Evolutionary conservation across 1,140 invertebrate genomes (phyloP).

Genomic region (Lepidurus apus): DNA sequence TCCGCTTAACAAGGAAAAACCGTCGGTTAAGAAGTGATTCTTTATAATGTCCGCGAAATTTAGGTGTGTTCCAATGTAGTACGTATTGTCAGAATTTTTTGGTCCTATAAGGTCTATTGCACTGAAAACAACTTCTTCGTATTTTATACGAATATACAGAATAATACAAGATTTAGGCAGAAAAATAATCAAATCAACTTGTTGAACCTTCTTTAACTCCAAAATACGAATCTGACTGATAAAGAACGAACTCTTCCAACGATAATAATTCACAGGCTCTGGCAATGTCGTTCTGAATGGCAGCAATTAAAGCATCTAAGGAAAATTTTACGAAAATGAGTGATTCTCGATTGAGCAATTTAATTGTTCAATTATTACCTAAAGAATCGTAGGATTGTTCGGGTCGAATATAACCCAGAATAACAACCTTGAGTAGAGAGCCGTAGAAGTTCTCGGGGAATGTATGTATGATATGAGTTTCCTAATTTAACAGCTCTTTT

Average conservation of each 20-base stretch:
- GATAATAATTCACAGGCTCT: constrained; percentile 56
- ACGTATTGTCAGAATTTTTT: constrained; percentile 2
- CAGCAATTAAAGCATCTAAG: constrained; percentile 61
- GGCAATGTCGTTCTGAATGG: constrained; percentile 69
- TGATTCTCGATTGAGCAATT: constrained; percentile 25
- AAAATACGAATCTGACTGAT: constrained; percentile 40
- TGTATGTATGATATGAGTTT: constrained; percentile 83
- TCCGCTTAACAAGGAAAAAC: background rate
- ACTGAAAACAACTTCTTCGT: background rate
- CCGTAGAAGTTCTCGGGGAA: constrained; percentile 87
- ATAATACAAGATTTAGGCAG: background rate
- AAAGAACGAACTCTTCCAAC: constrained; percentile 41
- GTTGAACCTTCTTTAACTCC: background rate
- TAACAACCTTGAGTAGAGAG: constrained; percentile 64
- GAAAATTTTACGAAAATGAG: constrained; percentile 38
- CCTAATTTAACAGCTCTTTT: constrained; percentile 48
- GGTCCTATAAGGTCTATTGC: constrained; percentile 20
- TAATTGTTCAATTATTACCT: constrained; percentile 47
- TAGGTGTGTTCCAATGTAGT: background rate
- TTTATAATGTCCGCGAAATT: background rate
- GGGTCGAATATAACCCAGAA: constrained; percentile 74
- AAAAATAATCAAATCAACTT: background rate
- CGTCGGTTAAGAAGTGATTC: background rate
- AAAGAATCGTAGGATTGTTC: constrained; percentile 76
- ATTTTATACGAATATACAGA: background rate